phyloP scores from a whole-genome alignment of 2,113 vertebrate species.

The Neotragus pygmaeus region DNA sequence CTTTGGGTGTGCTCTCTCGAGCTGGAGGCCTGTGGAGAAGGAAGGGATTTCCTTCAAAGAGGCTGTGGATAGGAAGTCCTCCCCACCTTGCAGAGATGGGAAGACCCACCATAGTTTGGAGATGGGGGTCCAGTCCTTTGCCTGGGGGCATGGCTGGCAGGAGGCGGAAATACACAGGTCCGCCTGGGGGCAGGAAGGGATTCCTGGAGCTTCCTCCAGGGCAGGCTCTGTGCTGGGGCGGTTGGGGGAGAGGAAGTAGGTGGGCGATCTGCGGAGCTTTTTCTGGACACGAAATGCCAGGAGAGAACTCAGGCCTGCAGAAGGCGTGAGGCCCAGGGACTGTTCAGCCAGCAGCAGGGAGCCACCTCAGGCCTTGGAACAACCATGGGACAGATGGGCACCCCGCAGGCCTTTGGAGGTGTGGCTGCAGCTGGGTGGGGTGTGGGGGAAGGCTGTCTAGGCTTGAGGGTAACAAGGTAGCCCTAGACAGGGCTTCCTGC shows the following conservation, averaged over 20 bases:
- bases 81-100: not conserved
- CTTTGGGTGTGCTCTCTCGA: not conserved
- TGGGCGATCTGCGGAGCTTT: not conserved
- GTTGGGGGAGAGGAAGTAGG: not conserved
- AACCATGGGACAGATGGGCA: not conserved
- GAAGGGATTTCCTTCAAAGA: not conserved
- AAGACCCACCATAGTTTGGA: not conserved
- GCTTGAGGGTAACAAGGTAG: not conserved
- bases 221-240: too few species aligned
- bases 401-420: not conserved
- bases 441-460: not conserved
- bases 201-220: not conserved
- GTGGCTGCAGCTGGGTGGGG: not conserved
- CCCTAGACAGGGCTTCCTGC: not conserved
- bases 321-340: not conserved
- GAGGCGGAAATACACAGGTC: not conserved
- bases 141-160: too few species aligned
- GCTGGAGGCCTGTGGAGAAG: not conserved
- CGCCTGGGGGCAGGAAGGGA: not conserved
- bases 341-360: fast-evolving
- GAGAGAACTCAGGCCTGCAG: not conserved
- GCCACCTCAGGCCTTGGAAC: not conserved
- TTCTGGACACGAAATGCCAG: not conserved
- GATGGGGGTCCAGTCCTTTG: not conserved
- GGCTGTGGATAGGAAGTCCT: not conserved